Evolutionary conservation across 2,888 invertebrate species (phyloP), one percentile per base, ranked within the genome.

Genomic region (Morpho deidamia): DNA sequence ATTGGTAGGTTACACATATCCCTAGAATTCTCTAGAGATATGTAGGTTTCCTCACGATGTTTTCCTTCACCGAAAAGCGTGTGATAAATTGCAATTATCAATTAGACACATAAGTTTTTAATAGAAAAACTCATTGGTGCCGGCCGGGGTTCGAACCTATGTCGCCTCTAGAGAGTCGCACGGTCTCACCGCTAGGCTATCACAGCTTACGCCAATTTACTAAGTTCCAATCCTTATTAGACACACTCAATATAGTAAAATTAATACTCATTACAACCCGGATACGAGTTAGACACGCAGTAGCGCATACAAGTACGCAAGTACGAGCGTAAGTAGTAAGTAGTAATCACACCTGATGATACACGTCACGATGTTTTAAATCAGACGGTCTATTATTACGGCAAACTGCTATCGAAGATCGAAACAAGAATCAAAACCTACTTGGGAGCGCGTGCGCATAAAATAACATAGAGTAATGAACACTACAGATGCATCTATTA

Each of bases 381-480:
- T 51, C 51, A 51, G 8, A 11, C 23, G 1, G 42, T 44, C 44
- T 39, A n/a, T 37, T 37, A 37, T 10, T 37, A 37, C 37, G 10
- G 37, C 37, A 37, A n/a, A 8, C 44, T 12, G 51, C 51, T 51
- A 44, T 44, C 49, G 35, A 42, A 50, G 43, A 37, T 41, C 37
- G 37, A n/a, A 37, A 38, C 32, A 5, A 38, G 37, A 42, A 49
- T 41, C 49, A 41, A 40, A 40, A 51, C 51, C 51, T 8, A 51
- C 37, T 51, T 51, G 37, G 23, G 23, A 23, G 23, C 23, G 51
- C 51, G 51, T 51, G 43, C 44, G 51, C 51, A 51, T 44, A 37
- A 44, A 38, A 23, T 23, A 43, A 44, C 51, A 51, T 44, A 51
- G 51, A 51, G 43, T 51, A 51, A 42, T 44, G 44, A 43, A 51